Evolutionary conservation across 2,113 vertebrate species (phyloP).

Genomic region (Oceanites oceanicus): DNA sequence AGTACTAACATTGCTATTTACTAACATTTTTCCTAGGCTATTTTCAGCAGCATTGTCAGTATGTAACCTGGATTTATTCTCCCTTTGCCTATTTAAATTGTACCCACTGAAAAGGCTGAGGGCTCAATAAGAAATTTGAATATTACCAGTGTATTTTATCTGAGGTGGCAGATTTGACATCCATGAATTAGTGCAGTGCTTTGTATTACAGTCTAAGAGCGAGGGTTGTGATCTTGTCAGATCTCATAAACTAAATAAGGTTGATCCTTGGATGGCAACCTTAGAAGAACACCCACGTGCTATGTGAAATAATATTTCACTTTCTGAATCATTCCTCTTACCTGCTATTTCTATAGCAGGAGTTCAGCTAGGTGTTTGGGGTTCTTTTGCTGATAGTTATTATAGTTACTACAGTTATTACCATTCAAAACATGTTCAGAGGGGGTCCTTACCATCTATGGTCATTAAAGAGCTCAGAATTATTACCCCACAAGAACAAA

Average conservation of each 20-base stretch:
- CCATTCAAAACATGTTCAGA: background rate
- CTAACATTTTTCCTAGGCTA: background rate
- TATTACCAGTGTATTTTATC: background rate
- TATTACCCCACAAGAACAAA: background rate
- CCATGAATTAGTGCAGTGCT: background rate
- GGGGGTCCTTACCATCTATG: background rate
- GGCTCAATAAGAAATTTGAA: background rate
- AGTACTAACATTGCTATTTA: background rate
- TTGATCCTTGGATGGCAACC: background rate
- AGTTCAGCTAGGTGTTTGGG: background rate
- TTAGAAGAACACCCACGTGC: background rate
- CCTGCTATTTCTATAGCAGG: background rate
- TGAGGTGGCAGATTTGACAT: background rate
- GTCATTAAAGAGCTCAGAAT: background rate
- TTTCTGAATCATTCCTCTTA: background rate
- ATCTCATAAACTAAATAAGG: background rate
- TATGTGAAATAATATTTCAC: background rate
- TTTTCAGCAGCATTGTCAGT: background rate
- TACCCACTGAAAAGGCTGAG: background rate
- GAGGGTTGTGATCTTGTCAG: background rate
- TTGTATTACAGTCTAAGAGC: background rate
- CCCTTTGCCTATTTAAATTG: background rate
- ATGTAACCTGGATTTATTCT: background rate
- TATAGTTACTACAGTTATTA: background rate
- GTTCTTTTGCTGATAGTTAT: background rate